These are phyloP conservation scores for Meriones unguiculatus DNA, from an alignment of 2,113 vertebrate species.

Conservation along the genomic window DNA sequence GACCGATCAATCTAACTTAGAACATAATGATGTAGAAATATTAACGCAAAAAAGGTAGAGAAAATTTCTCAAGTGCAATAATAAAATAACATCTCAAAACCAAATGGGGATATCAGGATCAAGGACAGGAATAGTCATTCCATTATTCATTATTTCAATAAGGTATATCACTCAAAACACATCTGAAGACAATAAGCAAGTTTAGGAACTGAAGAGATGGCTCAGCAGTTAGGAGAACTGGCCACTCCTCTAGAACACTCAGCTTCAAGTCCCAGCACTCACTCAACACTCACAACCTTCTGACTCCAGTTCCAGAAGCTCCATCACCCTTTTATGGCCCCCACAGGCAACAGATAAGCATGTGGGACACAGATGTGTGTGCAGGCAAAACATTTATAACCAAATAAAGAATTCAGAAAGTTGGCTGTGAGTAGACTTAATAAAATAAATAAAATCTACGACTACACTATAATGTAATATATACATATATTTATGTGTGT, in stretches of 20 bases:
- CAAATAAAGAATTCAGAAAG: background rate
- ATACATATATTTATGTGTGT: too few species aligned
- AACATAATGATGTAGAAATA: slow-evolving; percentile 62
- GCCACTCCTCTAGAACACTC: background rate
- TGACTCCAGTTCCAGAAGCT: background rate
- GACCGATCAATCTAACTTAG: slow-evolving; percentile 49
- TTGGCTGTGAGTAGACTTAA: background rate
- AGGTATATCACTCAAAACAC: background rate
- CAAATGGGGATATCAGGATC: background rate
- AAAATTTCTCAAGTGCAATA: slow-evolving; percentile 3
- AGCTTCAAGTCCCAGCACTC: background rate
- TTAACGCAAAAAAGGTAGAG: slow-evolving; percentile 56
- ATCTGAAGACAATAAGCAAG: slow-evolving; percentile 20
- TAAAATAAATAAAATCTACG: slow-evolving; percentile 13
- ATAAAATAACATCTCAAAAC: background rate
- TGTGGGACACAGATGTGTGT: background rate
- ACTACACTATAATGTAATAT: background rate
- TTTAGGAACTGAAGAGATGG: background rate
- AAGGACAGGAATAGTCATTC: background rate
- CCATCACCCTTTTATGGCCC: too few species aligned
- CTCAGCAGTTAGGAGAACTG: background rate
- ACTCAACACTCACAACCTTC: too few species aligned
- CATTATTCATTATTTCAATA: slow-evolving; percentile 7
- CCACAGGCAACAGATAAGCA: background rate
- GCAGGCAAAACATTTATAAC: background rate